These are phyloP conservation scores for Sitobion miscanthi DNA, from an alignment of 1,140 invertebrate genomes.

Conservation along the genomic window DNA sequence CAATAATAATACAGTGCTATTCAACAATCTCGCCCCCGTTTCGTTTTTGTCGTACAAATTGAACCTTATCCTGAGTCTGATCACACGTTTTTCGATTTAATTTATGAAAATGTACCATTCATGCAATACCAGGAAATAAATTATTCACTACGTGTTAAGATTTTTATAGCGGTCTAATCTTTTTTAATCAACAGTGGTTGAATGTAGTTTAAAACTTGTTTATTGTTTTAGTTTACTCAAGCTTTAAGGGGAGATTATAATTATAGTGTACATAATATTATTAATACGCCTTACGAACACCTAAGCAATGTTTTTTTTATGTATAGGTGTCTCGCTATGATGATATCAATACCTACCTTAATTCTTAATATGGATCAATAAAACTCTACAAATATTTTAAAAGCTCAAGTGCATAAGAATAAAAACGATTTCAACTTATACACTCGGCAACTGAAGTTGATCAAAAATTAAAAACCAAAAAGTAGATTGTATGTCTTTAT, in stretches of 20 bases:
- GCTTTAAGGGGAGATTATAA: neutral
- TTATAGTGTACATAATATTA: no score
- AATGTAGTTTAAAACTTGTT: neutral
- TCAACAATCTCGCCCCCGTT: neutral
- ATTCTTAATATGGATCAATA: no score
- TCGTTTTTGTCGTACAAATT: neutral
- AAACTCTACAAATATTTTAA: neutral
- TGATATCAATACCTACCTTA: no score
- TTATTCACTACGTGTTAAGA: neutral
- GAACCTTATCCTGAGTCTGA: neutral
- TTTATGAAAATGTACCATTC: neutral
- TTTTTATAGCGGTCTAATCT: neutral
- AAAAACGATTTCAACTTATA: neutral
- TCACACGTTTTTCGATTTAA: neutral
- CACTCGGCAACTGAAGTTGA: neutral
- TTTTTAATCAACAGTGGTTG: neutral
- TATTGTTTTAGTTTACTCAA: neutral
- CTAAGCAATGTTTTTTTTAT: no score
- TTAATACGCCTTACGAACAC: no score
- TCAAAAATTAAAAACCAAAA: neutral
- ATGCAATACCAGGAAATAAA: neutral
- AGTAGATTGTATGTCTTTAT: neutral
- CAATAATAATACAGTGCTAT: neutral
- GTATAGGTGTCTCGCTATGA: no score
- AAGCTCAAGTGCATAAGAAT: neutral